Conservation (phyloP, 2,888 invertebrate species). For the Stenodera caucasica region DNA sequence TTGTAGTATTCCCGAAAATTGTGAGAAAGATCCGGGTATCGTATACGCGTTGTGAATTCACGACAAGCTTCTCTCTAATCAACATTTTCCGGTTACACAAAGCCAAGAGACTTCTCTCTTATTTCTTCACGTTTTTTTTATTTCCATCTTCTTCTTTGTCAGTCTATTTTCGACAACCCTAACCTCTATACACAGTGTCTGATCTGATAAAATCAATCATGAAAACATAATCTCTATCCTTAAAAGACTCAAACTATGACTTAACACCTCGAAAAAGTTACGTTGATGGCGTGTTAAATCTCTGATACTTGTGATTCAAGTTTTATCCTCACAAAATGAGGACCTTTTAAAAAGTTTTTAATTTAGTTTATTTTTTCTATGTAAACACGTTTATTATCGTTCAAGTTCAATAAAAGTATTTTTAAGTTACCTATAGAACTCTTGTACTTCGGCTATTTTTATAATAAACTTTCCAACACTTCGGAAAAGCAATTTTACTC, state of each 20-base stretch:
- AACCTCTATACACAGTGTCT: conserved; percentile 30
- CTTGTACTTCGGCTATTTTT: conserved; percentile 20
- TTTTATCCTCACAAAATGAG: conserved; percentile 32
- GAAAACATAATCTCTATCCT: conserved; percentile 33
- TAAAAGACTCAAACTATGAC: conserved; percentile 29
- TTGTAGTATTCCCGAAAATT: conserved; percentile 22
- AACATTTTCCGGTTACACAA: conserved; percentile 32
- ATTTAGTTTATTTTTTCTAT: conserved; percentile 24
- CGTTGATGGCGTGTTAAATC: conserved; percentile 32
- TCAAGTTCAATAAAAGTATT: conserved; percentile 21
- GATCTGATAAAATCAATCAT: conserved; percentile 34
- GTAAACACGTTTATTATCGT: conserved; percentile 30
- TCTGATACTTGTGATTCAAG: conserved; percentile 31
- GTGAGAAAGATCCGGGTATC: conserved; percentile 26
- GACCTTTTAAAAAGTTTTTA: conserved; percentile 30
- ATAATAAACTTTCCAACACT: conserved; percentile 9
- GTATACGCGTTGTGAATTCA: conserved; percentile 31
- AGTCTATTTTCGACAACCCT: neutral
- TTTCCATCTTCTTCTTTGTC: neutral
- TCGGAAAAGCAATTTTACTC: conserved; percentile 48
- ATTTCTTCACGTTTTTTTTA: conserved; percentile 5
- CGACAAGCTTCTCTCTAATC: conserved; percentile 32
- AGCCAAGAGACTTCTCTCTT: conserved; percentile 28
- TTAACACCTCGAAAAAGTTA: conserved; percentile 29
- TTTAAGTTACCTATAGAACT: conserved; percentile 18